phyloP scores from a whole-genome alignment of 2,888 invertebrate species.

The Lobophora halterata region DNA sequence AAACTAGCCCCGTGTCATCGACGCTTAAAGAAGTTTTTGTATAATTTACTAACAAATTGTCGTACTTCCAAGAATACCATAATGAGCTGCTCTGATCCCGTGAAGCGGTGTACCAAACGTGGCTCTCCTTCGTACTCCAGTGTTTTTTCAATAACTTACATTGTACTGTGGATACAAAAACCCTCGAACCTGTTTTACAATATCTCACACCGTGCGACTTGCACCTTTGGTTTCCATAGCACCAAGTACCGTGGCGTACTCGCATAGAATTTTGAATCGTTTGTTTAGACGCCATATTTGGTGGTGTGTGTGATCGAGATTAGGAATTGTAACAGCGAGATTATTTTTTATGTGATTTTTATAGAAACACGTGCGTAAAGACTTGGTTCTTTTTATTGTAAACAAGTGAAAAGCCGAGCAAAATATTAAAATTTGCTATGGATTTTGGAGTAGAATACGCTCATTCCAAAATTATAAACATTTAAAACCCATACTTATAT shows the following conservation, averaged over 20 bases:
- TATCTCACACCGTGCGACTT: constrained; percentile 26
- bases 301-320: constrained; percentile 1
- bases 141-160: constrained; percentile 11
- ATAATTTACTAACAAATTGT: too few species aligned
- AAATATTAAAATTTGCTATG: too few species aligned
- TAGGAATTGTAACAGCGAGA: constrained; percentile 1
- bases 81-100: too few species aligned
- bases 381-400: not conserved
- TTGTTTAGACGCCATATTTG: not conserved
- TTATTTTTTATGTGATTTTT: constrained; percentile 13
- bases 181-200: constrained; percentile 14
- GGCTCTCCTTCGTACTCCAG: constrained; percentile 1
- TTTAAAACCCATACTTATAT: too few species aligned
- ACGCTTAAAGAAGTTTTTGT: too few species aligned
- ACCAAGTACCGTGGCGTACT: constrained; percentile 1
- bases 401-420: too few species aligned
- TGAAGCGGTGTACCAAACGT: too few species aligned
- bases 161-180: constrained; percentile 13
- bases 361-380: constrained; percentile 15
- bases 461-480: too few species aligned
- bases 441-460: too few species aligned
- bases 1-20: too few species aligned
- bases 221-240: constrained; percentile 29
- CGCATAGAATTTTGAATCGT: constrained; percentile 1
- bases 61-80: too few species aligned